A percentile compares a stretch with the other conserved stretches of the same genome.
These are phyloP conservation scores for Amphipyra tragopoginis DNA, from an alignment of 2,888 invertebrate species.

Conservation along the genomic window DNA sequence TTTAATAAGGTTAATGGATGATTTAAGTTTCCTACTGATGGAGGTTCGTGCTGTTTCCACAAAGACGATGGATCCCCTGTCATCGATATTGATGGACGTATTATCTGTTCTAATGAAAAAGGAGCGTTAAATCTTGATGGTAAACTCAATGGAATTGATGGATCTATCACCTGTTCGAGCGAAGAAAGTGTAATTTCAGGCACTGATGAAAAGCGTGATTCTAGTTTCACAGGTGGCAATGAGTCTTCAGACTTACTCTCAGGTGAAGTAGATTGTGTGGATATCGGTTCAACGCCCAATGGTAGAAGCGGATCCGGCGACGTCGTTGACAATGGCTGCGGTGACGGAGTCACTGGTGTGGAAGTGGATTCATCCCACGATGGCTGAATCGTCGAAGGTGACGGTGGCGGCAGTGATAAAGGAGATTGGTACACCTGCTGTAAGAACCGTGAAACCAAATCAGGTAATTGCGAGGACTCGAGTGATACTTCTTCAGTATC, in stretches of 20 bases:
- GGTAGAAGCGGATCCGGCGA: background rate
- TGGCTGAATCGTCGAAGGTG: too few relatives aligned
- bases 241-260: background rate
- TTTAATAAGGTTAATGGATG: too few relatives aligned
- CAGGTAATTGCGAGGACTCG: background rate
- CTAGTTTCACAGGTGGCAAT: constrained; percentile 5
- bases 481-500: background rate
- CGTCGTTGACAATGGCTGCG: background rate
- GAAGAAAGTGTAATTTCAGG: background rate
- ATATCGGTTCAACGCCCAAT: background rate
- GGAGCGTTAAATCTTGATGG: background rate
- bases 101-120: background rate
- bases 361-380: background rate
- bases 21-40: background rate
- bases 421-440: too few relatives aligned
- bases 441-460: too few relatives aligned
- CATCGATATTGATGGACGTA: background rate
- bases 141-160: background rate
- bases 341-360: background rate
- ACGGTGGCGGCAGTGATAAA: too few relatives aligned
- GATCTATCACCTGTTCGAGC: background rate
- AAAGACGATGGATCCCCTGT: background rate
- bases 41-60: background rate
- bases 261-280: background rate
- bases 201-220: constrained; percentile 15